Base-by-base conservation (phyloP, 2,888 invertebrate species). In the Leptinotarsa tumamoca region DNA sequence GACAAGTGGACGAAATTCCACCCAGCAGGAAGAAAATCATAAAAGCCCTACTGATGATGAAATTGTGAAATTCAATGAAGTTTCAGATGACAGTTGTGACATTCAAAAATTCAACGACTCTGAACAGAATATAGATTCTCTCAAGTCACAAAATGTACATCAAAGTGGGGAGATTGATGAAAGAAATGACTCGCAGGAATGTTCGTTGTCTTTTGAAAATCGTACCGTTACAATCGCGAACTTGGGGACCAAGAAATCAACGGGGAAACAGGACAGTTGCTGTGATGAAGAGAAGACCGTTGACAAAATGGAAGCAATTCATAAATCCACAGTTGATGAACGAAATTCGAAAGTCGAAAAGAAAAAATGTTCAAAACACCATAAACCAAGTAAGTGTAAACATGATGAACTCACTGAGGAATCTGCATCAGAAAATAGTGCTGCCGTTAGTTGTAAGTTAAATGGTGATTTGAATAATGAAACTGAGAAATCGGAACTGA, bases 111-210 rank as follows among this genome's bases (percentile, higher is more conserved):
- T 51, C 23, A 66, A 51, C 4, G 13, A 71, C 1, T 71, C 52
- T 14, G 66, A 66, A 13, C n/a, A 18, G 18, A 71, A 63, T 27
- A 66, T 61, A 52, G 43, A 71, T 15, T 71, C 71, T 23, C 4
- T 10, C 4, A 43, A 63, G 17, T 63, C n/a, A n/a, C 63, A 63
- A 3, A 63, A n/a, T 43, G 27, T n/a, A 5, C n/a, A 63, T n/a
- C n/a, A 63, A 63, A 33, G 33, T 63, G 10, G 4, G 4, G n/a
- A 63, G 7, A 43, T 13, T 5, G 15, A 33, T 5, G 43, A 33
- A 15, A 3, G n/a, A 43, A 63, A 18, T 3, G 43, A 5, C 0
- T n/a, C 33, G 17, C 63, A 63, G 7, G 14, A 14, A 15, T n/a
- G 33, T 7, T 5, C 33, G 1, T 1, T 10, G 1, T 33, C 17